A percentile compares a stretch with the other conserved stretches of the same genome.
Conservation (phyloP, 2,888 invertebrate genomes). For the Ephialtes manifestator region DNA sequence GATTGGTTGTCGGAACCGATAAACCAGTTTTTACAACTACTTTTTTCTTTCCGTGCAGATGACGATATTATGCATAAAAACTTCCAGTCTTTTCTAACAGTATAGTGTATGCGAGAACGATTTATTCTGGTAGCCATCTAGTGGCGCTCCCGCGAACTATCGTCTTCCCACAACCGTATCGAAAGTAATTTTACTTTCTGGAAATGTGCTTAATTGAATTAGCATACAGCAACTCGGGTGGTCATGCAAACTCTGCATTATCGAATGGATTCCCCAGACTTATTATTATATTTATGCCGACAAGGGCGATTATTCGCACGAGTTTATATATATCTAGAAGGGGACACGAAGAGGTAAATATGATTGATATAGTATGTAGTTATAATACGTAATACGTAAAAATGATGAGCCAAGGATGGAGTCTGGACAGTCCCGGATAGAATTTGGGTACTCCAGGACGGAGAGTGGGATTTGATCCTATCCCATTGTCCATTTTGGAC, state of each 20-base stretch:
- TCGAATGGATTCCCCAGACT: constrained; percentile 29
- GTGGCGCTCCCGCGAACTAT: not conserved
- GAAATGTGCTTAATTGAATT: constrained; percentile 40
- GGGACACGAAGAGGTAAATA: constrained; percentile 31
- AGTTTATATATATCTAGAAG: constrained; percentile 10
- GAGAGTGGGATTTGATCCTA: too few species aligned
- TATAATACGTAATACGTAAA: constrained; percentile 62
- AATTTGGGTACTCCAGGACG: too few species aligned
- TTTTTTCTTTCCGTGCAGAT: too few species aligned
- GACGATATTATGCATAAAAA: too few species aligned
- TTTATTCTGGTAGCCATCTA: not conserved
- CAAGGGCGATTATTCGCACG: constrained; percentile 50
- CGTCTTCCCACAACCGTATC: not conserved
- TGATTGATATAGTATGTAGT: constrained; percentile 39
- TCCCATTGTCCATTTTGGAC: too few species aligned
- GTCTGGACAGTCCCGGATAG: too few species aligned
- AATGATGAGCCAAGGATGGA: too few species aligned
- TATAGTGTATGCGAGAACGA: not conserved
- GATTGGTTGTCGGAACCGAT: too few species aligned
- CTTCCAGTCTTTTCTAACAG: too few species aligned
- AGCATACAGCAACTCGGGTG: constrained; percentile 2
- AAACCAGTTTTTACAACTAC: too few species aligned
- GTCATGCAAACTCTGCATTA: constrained; percentile 1
- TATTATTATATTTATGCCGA: constrained; percentile 58
- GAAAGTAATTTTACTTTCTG: not conserved